These are phyloP conservation scores for Tethea ocularis DNA, from an alignment of 2,888 invertebrate genomes.

Conservation along the genomic window DNA sequence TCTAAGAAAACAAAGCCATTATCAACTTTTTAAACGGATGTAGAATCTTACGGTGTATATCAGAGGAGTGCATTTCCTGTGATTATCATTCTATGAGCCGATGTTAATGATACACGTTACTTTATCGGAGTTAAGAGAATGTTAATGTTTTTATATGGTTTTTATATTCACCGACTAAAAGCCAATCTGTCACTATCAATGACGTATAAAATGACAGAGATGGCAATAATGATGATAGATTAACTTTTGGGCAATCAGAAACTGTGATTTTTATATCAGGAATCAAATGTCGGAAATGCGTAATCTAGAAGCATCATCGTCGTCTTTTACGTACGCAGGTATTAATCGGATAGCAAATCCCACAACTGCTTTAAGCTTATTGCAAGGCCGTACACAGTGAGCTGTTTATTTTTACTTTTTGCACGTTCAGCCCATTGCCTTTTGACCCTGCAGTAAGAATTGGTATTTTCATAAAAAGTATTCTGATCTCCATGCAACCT, in stretches of 20 bases:
- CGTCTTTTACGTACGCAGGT: not conserved
- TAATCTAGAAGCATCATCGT: not conserved
- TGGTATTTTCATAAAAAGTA: too few species aligned
- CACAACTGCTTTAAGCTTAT: not conserved
- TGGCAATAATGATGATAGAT: not conserved
- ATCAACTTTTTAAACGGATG: constrained; percentile 2
- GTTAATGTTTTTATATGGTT: not conserved
- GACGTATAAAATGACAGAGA: not conserved
- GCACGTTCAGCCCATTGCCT: not conserved
- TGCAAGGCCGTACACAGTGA: not conserved
- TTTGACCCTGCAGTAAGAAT: too few species aligned
- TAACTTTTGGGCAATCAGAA: too few species aligned
- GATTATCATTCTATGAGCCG: not conserved
- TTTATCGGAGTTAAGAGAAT: not conserved
- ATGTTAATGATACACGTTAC: not conserved
- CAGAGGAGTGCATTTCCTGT: not conserved
- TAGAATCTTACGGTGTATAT: not conserved
- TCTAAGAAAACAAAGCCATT: not conserved
- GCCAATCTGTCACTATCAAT: not conserved
- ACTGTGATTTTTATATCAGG: not conserved
- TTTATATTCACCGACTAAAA: too few species aligned
- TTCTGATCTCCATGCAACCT: too few species aligned
- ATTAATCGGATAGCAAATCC: not conserved
- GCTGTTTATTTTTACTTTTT: not conserved
- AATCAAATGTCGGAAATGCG: not conserved